Evolutionary conservation across 2,113 vertebrate genomes (phyloP).

Genomic region (Zosterops lateralis): DNA sequence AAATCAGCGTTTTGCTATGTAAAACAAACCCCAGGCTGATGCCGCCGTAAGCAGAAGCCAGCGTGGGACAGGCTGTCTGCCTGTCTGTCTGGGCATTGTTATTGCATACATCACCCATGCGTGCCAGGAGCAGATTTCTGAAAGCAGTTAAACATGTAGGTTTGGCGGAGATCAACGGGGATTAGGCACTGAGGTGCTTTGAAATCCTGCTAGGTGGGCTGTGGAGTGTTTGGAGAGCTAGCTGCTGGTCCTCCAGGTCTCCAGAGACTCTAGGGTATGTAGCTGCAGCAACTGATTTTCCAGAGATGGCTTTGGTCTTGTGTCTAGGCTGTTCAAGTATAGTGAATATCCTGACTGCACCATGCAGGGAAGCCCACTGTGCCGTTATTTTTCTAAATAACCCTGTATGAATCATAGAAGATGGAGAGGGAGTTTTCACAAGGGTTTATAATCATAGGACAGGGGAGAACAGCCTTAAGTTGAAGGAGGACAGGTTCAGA

Average conservation of each 20-base stretch:
- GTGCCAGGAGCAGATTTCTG: background rate
- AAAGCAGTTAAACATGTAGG: background rate
- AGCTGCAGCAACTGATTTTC: background rate
- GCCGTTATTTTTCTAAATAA: background rate
- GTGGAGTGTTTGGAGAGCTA: background rate
- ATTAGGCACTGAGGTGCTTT: conserved; percentile 6
- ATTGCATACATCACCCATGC: fast-evolving
- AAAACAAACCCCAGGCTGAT: background rate
- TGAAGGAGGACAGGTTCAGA: background rate
- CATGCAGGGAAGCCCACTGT: background rate
- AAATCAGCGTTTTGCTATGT: background rate
- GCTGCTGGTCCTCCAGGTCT: background rate
- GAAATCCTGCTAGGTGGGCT: background rate
- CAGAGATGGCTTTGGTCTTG: background rate
- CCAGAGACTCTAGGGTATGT: background rate
- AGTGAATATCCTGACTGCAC: background rate
- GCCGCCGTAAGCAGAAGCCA: background rate
- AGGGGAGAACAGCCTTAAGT: background rate
- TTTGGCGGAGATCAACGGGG: background rate
- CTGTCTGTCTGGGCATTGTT: background rate
- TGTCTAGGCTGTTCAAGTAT: background rate
- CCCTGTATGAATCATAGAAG: background rate
- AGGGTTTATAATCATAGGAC: background rate
- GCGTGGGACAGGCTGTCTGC: background rate
- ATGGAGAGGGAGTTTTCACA: background rate